Conservation (phyloP, 92 coral and sea anemone species). For the Siderastrea radians region DNA sequence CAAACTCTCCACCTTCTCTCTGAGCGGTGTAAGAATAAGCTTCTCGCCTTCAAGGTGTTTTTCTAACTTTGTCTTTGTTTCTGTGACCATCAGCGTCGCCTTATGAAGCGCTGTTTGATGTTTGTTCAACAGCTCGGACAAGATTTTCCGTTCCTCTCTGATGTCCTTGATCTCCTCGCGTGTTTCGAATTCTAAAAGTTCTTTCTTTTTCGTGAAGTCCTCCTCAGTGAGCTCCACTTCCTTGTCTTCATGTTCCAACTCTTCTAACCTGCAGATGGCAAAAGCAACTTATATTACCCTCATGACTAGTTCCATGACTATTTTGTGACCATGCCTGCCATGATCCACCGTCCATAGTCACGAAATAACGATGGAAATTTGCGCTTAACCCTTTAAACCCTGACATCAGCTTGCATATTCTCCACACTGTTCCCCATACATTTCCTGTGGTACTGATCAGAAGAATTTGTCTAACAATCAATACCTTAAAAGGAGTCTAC, state of each 20-base stretch:
- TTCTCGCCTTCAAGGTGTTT: slow-evolving; percentile 95
- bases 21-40: slow-evolving; percentile 82
- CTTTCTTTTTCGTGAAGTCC: slow-evolving; percentile 96
- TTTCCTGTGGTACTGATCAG: too few relatives aligned
- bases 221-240: slow-evolving; percentile 91
- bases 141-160: slow-evolving; percentile 93
- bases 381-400: too few relatives aligned
- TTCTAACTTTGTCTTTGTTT: slow-evolving; percentile 94
- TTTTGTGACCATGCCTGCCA: neutral
- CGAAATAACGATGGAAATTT: too few relatives aligned
- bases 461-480: too few relatives aligned
- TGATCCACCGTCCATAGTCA: neutral
- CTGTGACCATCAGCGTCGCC: slow-evolving; percentile 98
- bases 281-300: neutral
- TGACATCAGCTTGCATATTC: too few relatives aligned
- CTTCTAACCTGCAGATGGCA: slow-evolving; percentile 69
- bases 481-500: too few relatives aligned
- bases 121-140: slow-evolving; percentile 85
- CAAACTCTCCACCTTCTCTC: slow-evolving; percentile 88
- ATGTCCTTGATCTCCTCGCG: slow-evolving; percentile 97
- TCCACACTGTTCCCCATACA: too few relatives aligned
- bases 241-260: slow-evolving; percentile 90
- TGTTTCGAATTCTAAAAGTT: slow-evolving; percentile 91
- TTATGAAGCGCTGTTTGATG: slow-evolving; percentile 94
- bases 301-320: neutral